These are phyloP conservation scores for Dysmachus trigonus DNA, from an alignment of 2,888 invertebrate genomes.

Conservation along the genomic window DNA sequence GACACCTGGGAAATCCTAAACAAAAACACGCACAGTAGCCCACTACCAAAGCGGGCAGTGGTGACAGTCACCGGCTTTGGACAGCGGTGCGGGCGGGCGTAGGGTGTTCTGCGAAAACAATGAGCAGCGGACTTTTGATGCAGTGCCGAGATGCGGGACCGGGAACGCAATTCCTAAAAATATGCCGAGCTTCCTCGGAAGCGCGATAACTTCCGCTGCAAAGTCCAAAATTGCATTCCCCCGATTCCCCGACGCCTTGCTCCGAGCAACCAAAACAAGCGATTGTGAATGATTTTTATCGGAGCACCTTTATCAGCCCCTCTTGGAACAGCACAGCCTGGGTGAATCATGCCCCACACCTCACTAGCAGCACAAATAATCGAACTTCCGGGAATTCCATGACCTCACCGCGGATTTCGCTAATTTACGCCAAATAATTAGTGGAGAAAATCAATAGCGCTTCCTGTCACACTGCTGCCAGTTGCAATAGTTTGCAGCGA, in stretches of 20 bases:
- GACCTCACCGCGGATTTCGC: constrained; percentile 21
- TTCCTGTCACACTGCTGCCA: neutral
- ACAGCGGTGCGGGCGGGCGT: neutral
- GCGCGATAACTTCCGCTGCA: neutral
- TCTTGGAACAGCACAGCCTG: neutral
- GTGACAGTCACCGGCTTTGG: neutral
- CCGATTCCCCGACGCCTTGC: neutral
- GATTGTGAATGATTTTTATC: constrained; percentile 20
- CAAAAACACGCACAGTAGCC: neutral
- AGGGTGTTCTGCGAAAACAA: neutral
- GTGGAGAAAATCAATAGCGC: constrained; percentile 29
- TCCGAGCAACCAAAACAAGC: neutral
- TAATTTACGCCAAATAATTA: constrained; percentile 22
- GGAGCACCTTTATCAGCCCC: neutral
- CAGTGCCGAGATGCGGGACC: neutral
- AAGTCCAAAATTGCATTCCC: neutral
- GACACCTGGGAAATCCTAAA: neutral
- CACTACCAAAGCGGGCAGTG: neutral
- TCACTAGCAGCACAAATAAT: constrained; percentile 1
- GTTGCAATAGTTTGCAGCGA: neutral
- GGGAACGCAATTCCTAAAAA: neutral
- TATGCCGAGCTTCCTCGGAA: neutral
- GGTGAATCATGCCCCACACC: constrained; percentile 22
- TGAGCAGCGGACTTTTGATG: neutral
- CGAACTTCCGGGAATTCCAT: constrained; percentile 40